Evolutionary conservation across 2,797 vertebrate genomes (phyloP).

Genomic region (Acomys russatus): DNA sequence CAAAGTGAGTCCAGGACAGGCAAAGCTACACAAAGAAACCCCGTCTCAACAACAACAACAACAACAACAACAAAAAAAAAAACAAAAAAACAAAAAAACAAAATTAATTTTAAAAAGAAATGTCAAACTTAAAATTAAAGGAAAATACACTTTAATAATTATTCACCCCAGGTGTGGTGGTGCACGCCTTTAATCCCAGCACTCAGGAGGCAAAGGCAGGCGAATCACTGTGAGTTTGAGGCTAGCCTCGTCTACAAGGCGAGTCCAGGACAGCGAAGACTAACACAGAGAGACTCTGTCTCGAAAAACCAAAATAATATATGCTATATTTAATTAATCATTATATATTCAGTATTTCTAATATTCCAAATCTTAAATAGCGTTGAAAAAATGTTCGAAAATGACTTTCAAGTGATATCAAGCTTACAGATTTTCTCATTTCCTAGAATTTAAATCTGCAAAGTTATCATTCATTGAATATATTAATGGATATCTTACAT

Average conservation of each 20-base stretch:
- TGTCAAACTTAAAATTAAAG: conserved; percentile 35
- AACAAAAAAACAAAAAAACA: no score
- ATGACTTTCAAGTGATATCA: conserved; percentile 50
- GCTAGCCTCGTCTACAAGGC: no score
- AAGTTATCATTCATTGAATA: conserved; percentile 60
- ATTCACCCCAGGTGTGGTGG: neutral
- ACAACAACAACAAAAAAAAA: no score
- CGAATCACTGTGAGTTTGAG: no score
- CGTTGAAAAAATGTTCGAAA: conserved; percentile 58
- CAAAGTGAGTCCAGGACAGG: no score
- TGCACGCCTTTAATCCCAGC: no score
- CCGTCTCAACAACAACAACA: no score
- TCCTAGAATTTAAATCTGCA: conserved; percentile 41
- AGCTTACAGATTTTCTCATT: conserved; percentile 43
- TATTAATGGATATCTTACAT: conserved; percentile 31
- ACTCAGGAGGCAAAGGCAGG: no score
- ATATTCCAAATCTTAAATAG: conserved; percentile 60
- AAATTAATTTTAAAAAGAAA: neutral
- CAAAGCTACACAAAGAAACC: no score
- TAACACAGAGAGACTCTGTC: no score
- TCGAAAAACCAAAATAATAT: neutral
- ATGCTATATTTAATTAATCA: conserved; percentile 8
- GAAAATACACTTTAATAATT: conserved; percentile 14
- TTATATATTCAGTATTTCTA: conserved; percentile 46
- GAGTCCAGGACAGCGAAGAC: no score